These are phyloP conservation scores for Drosophila hamatofila DNA, from an alignment of 2,888 invertebrate genomes.

Conservation along the genomic window DNA sequence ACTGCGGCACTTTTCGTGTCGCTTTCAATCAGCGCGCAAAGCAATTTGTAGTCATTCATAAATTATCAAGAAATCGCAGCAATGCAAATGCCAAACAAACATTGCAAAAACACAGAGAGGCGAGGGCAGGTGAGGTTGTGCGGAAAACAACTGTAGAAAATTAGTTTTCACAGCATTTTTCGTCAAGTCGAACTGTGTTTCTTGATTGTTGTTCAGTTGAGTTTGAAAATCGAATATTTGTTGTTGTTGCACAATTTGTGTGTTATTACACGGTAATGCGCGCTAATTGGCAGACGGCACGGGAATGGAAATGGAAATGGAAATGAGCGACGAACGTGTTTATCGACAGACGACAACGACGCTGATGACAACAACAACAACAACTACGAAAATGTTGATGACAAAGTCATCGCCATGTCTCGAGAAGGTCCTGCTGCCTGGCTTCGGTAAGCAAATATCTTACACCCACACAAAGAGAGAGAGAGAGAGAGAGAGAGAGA, in stretches of 20 bases:
- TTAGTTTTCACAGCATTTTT: conserved; percentile 66
- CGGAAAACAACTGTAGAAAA: conserved; percentile 45
- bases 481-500: not conserved
- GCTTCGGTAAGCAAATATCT: conserved; percentile 59
- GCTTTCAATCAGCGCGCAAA: conserved; percentile 70
- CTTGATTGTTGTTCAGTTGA: conserved; percentile 58
- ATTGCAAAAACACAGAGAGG: not conserved
- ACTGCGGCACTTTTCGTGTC: conserved; percentile 69
- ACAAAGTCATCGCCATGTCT: conserved; percentile 32
- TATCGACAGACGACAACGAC: conserved; percentile 55
- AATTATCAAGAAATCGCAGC: conserved; percentile 76
- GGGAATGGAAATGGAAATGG: conserved; percentile 75
- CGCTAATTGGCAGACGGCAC: conserved; percentile 74
- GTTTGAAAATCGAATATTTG: conserved; percentile 57
- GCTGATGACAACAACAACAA: conserved; percentile 18
- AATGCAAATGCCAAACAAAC: conserved; percentile 48
- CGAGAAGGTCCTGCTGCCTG: conserved; percentile 50
- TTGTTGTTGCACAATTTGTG: conserved; percentile 62
- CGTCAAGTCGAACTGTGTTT: conserved; percentile 28
- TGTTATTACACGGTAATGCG: conserved; percentile 67
- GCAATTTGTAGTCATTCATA: conserved; percentile 76
- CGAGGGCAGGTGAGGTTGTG: not conserved
- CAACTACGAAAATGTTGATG: conserved; percentile 26
- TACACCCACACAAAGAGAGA: not conserved
- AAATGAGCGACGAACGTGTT: conserved; percentile 55